A percentile compares a stretch with the other conserved stretches of the same genome.
These are phyloP conservation scores for Indicator indicator DNA, from an alignment of 2,113 vertebrate species.

Conservation along the genomic window DNA sequence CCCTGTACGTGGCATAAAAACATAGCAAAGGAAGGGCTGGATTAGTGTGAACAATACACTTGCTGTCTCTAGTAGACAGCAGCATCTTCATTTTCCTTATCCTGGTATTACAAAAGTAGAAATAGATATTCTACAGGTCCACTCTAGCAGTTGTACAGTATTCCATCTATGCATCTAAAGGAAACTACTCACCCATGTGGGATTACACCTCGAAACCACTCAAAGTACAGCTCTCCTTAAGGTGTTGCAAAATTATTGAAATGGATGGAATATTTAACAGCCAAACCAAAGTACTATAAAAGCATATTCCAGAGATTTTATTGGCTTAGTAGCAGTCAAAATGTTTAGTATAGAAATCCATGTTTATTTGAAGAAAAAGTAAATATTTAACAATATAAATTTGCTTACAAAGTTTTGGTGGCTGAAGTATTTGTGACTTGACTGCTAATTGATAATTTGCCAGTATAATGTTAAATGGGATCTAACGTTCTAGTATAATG, in stretches of 20 bases:
- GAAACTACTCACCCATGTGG: not conserved
- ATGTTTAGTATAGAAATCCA: conserved; percentile 73
- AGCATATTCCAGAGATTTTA: conserved; percentile 2
- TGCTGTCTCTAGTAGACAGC: not conserved
- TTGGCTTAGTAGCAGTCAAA: conserved; percentile 71
- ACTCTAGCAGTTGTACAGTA: not conserved
- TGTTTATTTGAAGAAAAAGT: conserved; percentile 69
- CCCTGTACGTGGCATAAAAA: not conserved
- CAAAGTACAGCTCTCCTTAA: not conserved
- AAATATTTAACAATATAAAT: conserved; percentile 71
- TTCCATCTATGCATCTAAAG: not conserved
- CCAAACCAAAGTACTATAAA: conserved; percentile 17
- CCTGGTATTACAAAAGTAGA: not conserved
- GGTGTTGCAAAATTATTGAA: conserved; percentile 9
- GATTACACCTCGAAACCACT: not conserved
- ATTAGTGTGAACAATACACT: not conserved
- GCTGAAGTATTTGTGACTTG: conserved; percentile 45
- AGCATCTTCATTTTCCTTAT: not conserved
- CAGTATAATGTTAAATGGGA: conserved; percentile 36
- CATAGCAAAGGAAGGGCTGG: not conserved
- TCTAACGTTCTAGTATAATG: conserved; percentile 33
- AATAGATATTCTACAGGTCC: not conserved
- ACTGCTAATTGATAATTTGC: conserved; percentile 57
- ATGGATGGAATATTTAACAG: conserved; percentile 15
- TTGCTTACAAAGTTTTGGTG: conserved; percentile 55